A percentile compares a stretch with the other conserved stretches of the same genome.
Evolutionary conservation across 2,888 invertebrate genomes (phyloP).

Genomic region (Ennomos erosarius): DNA sequence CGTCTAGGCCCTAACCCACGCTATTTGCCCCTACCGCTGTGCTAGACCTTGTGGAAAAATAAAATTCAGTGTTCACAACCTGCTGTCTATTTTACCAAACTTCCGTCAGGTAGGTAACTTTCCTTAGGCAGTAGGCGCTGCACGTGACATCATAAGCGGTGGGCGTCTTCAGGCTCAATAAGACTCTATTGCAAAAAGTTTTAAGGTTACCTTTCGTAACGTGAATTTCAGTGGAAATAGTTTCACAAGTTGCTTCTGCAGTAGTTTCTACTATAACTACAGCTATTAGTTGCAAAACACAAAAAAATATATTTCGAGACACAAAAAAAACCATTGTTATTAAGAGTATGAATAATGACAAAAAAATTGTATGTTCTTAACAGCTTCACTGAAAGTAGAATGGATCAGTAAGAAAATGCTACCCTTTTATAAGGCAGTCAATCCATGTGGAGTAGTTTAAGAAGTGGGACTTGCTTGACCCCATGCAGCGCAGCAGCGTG

Average conservation of each 20-base stretch:
- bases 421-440: conserved; percentile 27
- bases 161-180: no score
- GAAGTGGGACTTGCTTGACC: conserved; percentile 1
- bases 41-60: no score
- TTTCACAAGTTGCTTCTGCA: conserved; percentile 92
- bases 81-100: no score
- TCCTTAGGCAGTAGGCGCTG: no score
- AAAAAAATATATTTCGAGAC: conserved; percentile 39
- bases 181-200: no score
- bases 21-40: no score
- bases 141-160: no score
- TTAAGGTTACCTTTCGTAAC: conserved; percentile 90
- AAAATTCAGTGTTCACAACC: no score
- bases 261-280: conserved; percentile 44
- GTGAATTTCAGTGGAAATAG: conserved; percentile 93
- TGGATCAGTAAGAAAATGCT: conserved; percentile 19
- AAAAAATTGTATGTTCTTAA: conserved; percentile 2
- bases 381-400: conserved; percentile 11
- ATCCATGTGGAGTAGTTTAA: not conserved
- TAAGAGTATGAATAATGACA: not conserved
- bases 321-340: conserved; percentile 38
- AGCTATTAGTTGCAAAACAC: conserved; percentile 40
- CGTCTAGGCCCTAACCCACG: no score
- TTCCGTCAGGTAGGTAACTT: no score
- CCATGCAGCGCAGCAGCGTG: conserved; percentile 45